Percentiles rank a stretch among this genome's conserved stretches.
phyloP scores from a whole-genome alignment of 2,113 vertebrate species.

The Loxodonta africana region DNA sequence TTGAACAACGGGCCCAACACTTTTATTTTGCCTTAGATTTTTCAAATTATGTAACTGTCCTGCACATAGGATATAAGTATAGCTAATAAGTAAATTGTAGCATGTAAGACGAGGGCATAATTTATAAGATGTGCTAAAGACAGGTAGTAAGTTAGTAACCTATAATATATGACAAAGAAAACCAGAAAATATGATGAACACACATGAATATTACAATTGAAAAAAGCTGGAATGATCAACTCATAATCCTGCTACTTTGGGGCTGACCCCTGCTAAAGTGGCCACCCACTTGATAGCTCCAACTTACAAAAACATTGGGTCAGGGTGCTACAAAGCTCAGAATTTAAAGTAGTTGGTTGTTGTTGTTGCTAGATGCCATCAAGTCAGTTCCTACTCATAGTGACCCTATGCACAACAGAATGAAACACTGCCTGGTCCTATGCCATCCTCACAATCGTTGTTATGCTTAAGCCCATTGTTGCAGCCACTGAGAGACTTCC shows the following conservation, averaged over 20 bases:
- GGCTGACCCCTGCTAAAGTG: not conserved
- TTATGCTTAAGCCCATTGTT: too few relatives aligned
- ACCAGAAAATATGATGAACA: not conserved
- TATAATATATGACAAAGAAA: not conserved
- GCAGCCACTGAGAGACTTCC: too few relatives aligned
- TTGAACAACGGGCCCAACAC: not conserved
- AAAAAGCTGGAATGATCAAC: not conserved
- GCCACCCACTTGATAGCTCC: not conserved
- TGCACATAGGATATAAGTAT: not conserved
- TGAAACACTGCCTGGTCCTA: too few relatives aligned
- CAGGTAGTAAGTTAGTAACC: not conserved
- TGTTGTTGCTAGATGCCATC: too few relatives aligned
- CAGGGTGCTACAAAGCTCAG: not conserved
- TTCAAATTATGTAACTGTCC: not conserved
- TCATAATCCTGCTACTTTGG: not conserved
- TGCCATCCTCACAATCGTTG: too few relatives aligned
- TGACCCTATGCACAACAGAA: too few relatives aligned
- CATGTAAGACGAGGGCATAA: not conserved
- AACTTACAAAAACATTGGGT: not conserved
- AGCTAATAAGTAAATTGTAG: not conserved
- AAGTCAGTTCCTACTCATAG: too few relatives aligned
- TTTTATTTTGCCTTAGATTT: not conserved
- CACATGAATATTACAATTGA: not conserved
- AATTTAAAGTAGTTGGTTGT: not conserved
- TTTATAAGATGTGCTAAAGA: not conserved